These are phyloP conservation scores for Zoanthus solanderi DNA, from an alignment of 92 coral and sea anemone genomes.

Conservation along the genomic window DNA sequence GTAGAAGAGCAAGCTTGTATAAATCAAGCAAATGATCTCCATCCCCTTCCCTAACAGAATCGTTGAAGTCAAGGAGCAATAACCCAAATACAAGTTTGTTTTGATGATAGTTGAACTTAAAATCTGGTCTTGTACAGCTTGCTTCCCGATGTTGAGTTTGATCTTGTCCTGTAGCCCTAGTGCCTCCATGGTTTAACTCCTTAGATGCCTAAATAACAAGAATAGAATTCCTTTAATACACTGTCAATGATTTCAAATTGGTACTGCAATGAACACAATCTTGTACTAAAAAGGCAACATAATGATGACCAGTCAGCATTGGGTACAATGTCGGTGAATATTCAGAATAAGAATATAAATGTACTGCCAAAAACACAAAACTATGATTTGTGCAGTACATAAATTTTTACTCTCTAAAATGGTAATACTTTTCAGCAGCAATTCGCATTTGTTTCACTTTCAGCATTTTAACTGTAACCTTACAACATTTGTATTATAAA, in stretches of 20 bases:
- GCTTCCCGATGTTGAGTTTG: not conserved
- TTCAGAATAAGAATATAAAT: conserved; percentile 6
- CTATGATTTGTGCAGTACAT: conserved; percentile 8
- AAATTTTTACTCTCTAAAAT: not conserved
- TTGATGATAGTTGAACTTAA: conserved; percentile 47
- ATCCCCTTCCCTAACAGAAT: conserved; percentile 76
- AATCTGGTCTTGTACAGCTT: conserved; percentile 37
- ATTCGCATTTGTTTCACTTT: not conserved
- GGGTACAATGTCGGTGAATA: conserved; percentile 1
- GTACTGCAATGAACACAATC: conserved; percentile 5
- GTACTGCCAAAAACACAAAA: not conserved
- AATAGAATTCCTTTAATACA: conserved; percentile 12
- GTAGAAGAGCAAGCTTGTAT: conserved; percentile 61
- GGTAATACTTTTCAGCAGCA: not conserved
- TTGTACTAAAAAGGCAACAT: not conserved
- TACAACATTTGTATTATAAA: no score
- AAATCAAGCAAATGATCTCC: conserved; percentile 38
- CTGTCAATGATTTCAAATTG: conserved; percentile 17
- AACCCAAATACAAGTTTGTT: conserved; percentile 49
- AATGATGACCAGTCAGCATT: not conserved
- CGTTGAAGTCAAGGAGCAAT: conserved; percentile 59
- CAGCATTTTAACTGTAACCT: not conserved
- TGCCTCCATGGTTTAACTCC: conserved; percentile 42
- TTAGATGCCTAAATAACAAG: conserved; percentile 42
- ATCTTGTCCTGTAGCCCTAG: not conserved